These are phyloP conservation scores for Oxyura jamaicensis DNA, from an alignment of 2,113 vertebrate genomes.

Conservation along the genomic window DNA sequence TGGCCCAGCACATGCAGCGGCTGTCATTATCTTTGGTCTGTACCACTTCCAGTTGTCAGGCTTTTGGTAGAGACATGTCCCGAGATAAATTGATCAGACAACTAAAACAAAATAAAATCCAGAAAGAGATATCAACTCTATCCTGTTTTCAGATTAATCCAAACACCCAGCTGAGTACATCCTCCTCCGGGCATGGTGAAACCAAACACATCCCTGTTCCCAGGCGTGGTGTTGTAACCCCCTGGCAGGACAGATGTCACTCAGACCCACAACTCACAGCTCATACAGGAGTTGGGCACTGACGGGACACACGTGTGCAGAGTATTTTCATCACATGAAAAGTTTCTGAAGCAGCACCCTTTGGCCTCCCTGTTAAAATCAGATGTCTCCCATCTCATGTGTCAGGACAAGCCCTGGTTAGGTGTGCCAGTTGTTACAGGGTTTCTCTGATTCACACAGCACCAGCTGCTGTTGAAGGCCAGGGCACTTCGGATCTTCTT, in stretches of 20 bases:
- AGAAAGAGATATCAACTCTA: neutral
- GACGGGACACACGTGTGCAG: neutral
- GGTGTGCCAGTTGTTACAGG: neutral
- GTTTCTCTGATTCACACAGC: neutral
- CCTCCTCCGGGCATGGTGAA: neutral
- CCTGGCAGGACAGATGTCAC: neutral
- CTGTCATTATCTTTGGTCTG: neutral
- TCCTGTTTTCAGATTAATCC: neutral
- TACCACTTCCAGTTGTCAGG: neutral
- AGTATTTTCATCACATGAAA: neutral
- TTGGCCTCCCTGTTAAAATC: neutral
- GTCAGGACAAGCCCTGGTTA: neutral
- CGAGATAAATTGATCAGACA: neutral
- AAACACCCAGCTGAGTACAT: neutral
- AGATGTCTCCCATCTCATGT: rapidly evolving
- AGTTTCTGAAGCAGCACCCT: neutral
- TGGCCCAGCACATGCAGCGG: rapidly evolving
- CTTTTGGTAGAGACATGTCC: neutral
- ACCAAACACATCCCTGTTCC: neutral
- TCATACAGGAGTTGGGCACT: neutral
- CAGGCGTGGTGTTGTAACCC: neutral
- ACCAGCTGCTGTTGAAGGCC: neutral
- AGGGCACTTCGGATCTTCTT: neutral
- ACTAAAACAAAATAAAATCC: neutral
- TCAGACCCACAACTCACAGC: neutral